A percentile compares a stretch with the other conserved stretches of the same genome.
phyloP scores from a whole-genome alignment of 1,140 invertebrate genomes.

The Aphis gossypii region DNA sequence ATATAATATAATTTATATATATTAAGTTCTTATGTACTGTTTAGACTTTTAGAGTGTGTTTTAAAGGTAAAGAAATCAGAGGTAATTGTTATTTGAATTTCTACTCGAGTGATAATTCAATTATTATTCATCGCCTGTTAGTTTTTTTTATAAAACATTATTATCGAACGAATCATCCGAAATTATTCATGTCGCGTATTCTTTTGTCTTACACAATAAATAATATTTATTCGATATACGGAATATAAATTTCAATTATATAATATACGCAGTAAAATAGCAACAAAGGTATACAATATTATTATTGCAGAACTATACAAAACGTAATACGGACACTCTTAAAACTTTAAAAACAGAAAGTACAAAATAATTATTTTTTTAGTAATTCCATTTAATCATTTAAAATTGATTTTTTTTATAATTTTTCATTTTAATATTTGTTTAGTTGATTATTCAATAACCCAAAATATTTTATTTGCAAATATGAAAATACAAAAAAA shows the following conservation, averaged over 20 bases:
- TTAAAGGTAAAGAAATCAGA: neutral
- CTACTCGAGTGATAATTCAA: neutral
- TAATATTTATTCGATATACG: slow-evolving; percentile 20
- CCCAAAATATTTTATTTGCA: neutral
- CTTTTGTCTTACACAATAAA: slow-evolving; percentile 36
- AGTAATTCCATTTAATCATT: neutral
- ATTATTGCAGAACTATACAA: neutral
- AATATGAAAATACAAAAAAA: neutral
- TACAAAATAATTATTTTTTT: neutral
- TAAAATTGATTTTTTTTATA: neutral
- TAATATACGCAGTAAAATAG: neutral
- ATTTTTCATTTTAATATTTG: neutral
- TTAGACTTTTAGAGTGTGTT: neutral
- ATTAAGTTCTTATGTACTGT: neutral
- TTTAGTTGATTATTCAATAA: neutral
- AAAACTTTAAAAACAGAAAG: neutral
- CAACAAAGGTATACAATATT: no score
- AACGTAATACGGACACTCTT: neutral
- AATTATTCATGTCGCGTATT: slow-evolving; percentile 17
- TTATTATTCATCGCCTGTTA: slow-evolving; percentile 38
- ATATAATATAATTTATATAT: neutral
- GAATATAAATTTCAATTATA: slow-evolving; percentile 29
- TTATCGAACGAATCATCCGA: neutral
- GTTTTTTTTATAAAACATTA: neutral
- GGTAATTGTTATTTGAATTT: slow-evolving; percentile 21